These are phyloP conservation scores for Brenthis ino DNA, from an alignment of 2,888 invertebrate genomes.

Conservation along the genomic window DNA sequence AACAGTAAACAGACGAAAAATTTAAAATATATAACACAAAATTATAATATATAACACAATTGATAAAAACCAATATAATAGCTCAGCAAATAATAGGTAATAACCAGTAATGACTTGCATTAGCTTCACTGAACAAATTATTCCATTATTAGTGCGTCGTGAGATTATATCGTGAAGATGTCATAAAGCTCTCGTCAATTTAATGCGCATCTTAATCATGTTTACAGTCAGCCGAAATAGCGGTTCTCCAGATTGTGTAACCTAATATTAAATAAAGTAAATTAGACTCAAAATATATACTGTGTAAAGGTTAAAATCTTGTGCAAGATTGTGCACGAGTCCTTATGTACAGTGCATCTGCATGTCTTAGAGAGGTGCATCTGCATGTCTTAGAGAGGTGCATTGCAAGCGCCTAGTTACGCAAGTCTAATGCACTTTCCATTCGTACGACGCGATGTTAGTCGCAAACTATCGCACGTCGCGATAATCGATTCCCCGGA, in stretches of 20 bases:
- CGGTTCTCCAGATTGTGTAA: too few species aligned
- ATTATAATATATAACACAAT: too few species aligned
- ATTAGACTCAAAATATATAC: too few species aligned
- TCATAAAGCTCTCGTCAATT: conserved; percentile 16
- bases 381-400: conserved; percentile 39
- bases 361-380: conserved; percentile 39
- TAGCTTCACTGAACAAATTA: not conserved
- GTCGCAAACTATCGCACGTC: conserved; percentile 52
- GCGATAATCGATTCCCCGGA: conserved; percentile 75
- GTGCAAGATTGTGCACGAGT: conserved; percentile 10
- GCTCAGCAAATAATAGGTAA: too few species aligned
- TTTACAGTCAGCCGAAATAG: not conserved
- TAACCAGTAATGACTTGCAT: not conserved
- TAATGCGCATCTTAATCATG: conserved; percentile 18
- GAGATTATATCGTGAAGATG: conserved; percentile 27
- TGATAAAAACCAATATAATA: too few species aligned
- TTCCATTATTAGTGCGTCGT: conserved; percentile 24
- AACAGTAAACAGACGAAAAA: too few species aligned
- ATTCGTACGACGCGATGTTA: conserved; percentile 52
- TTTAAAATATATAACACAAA: too few species aligned
- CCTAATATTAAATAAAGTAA: not conserved
- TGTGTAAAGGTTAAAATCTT: conserved; percentile 11
- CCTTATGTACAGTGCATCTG: conserved; percentile 32
- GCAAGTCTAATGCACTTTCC: conserved; percentile 68
- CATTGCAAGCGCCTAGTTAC: conserved; percentile 53